Evolutionary conservation across 1,140 invertebrate species (phyloP), one percentile per base, ranked within the genome.

Genomic region (Drosophila pachea): DNA sequence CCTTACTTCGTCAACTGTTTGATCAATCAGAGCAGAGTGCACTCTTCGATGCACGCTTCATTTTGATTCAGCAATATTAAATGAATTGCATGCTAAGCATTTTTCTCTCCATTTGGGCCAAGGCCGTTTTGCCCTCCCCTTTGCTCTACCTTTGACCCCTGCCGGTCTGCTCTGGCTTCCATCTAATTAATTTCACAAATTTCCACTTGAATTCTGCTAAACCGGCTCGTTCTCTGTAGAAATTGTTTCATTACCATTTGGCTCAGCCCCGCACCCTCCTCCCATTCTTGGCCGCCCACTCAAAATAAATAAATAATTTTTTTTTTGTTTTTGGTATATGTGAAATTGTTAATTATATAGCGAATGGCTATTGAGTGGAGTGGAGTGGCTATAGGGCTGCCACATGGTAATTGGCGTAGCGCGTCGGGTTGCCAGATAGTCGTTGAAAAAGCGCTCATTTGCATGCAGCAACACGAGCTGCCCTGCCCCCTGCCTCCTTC

Each of bases 331-430:
- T 22, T 22, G 22, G 22, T 22, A 75, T 66, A 47, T 66, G 73
- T 65, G 56, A 76, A 76, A 84, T 79, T 66, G 76, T 86, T 79
- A 79, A 84, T 83, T 83, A 76, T 76, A 22, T 22, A 3, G 22
- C 22, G 22, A 79, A 66, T 76, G 62, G 52, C 66, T 76, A 84
- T 84, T 70, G 79, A 82, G n/a, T 14, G 61, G 35, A 1, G 22
- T 11, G 2, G 22, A 22, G 22, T 22, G 22, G 32, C 16, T 5
- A 58, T 29, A 49, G 45, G n/a, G 36, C 45, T 36, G 56, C 7
- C 12, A 55, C 42, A 56, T 38, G 36, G 6, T 7, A 38, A 38
- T 11, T 38, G 43, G 11, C 9, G 36, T 5, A 8, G 36, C 36
- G 36, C 36, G 36, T 8, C 7, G 36, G 7, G 36, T 9, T 38